These are phyloP conservation scores for Passer montanus DNA, from an alignment of 2,113 vertebrate species.

Conservation along the genomic window DNA sequence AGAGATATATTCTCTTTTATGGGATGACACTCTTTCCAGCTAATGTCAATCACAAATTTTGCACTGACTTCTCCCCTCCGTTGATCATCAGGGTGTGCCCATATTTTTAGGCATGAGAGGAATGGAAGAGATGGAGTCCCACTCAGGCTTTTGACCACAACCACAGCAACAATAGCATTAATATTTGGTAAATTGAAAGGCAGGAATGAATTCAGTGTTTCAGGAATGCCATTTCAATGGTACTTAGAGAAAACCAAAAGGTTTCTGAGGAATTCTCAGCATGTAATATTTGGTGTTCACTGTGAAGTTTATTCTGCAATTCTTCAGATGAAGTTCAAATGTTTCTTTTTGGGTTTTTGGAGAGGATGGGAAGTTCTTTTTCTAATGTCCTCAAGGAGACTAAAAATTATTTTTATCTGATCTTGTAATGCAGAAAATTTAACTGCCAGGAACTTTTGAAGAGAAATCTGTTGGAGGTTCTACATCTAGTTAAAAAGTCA, in stretches of 20 bases:
- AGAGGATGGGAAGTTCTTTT: background rate
- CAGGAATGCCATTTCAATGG: background rate
- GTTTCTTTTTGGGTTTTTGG: background rate
- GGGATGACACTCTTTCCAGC: fast-evolving
- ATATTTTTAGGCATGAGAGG: background rate
- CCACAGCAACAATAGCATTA: background rate
- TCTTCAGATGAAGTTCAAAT: background rate
- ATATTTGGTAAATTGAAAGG: background rate
- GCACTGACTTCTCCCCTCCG: background rate
- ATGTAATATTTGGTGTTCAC: background rate
- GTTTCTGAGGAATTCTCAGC: background rate
- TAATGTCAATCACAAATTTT: background rate
- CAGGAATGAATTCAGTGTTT: background rate
- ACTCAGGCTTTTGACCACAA: background rate
- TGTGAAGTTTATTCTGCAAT: background rate
- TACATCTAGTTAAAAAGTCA: background rate
- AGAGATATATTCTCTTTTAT: background rate
- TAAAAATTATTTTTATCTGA: background rate
- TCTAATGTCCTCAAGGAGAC: background rate
- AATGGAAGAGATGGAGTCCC: background rate
- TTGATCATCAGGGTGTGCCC: background rate
- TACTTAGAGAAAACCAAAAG: background rate
- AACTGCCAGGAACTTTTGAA: background rate
- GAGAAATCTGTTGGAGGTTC: background rate
- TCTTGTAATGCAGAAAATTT: background rate